Evolutionary conservation across 1,140 invertebrate species (phyloP).

Genomic region (Vollenhovia emeryi): DNA sequence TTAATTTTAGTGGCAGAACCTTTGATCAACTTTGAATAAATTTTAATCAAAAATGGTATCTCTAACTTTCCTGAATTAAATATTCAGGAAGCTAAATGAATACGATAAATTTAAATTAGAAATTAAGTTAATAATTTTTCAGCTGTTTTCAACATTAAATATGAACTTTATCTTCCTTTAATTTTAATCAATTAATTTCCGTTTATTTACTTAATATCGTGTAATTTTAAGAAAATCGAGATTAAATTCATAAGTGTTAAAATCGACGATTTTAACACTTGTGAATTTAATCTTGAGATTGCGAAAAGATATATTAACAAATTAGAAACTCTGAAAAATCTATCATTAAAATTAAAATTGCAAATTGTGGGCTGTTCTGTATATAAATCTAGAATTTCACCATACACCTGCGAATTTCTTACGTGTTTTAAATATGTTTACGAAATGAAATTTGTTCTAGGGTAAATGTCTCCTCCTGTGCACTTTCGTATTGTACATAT

Average conservation of each 20-base stretch:
- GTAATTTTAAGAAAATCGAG: no score
- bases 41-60: not conserved
- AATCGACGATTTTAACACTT: no score
- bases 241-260: no score
- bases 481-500: conserved; percentile 67
- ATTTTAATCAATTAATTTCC: conserved; percentile 25
- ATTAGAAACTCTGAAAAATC: conserved; percentile 12
- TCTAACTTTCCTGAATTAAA: not conserved
- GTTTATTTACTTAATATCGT: no score
- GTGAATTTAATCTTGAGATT: not conserved
- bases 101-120: not conserved
- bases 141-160: not conserved
- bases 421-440: conserved; percentile 1
- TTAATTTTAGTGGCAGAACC: conserved; percentile 20
- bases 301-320: not conserved
- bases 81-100: not conserved
- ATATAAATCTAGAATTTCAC: not conserved
- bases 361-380: not conserved
- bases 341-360: not conserved
- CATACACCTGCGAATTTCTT: not conserved
- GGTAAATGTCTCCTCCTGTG: conserved; percentile 51
- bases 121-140: not conserved
- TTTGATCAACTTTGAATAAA: not conserved
- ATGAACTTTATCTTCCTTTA: not conserved
- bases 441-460: conserved; percentile 49